A percentile compares a stretch with the other conserved stretches of the same genome.
Conservation (phyloP, 2,888 invertebrate species). For the Ornithoptera priamus region DNA sequence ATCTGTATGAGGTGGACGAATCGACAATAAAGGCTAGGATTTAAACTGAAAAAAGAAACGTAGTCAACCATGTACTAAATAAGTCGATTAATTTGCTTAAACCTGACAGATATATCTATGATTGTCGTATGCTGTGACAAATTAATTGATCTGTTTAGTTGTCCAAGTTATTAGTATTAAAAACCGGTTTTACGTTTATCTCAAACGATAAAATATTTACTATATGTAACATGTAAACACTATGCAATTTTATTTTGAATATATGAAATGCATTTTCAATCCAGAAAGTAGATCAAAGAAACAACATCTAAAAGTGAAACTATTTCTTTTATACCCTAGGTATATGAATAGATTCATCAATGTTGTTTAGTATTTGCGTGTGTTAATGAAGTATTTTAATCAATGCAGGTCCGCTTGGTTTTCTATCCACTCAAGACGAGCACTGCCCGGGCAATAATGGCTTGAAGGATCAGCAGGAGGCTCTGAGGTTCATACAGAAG, state of each 20-base stretch:
- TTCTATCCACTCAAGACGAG: slow-evolving; percentile 83
- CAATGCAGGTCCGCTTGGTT: slow-evolving; percentile 80
- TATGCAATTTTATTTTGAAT: neutral
- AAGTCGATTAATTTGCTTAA: neutral
- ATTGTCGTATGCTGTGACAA: neutral
- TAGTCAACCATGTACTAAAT: neutral
- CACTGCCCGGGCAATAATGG: slow-evolving; percentile 84
- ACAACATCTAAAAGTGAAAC: too few species aligned
- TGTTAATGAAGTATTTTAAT: neutral
- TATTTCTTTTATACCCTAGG: too few species aligned
- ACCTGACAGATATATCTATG: neutral
- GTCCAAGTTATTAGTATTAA: neutral
- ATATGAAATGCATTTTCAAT: too few species aligned
- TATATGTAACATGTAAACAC: neutral
- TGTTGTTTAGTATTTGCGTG: neutral
- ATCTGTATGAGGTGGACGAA: too few species aligned
- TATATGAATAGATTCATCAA: too few species aligned
- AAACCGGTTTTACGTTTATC: slow-evolving; percentile 1
- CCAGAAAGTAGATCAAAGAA: too few species aligned
- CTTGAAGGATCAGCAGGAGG: slow-evolving; percentile 83
- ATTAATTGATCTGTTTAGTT: slow-evolving; percentile 3
- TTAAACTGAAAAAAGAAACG: neutral
- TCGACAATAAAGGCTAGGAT: neutral
- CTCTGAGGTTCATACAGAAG: slow-evolving; percentile 82
- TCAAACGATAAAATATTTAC: neutral